phyloP scores from a whole-genome alignment of 1,140 invertebrate genomes.

The Radopholus similis region DNA sequence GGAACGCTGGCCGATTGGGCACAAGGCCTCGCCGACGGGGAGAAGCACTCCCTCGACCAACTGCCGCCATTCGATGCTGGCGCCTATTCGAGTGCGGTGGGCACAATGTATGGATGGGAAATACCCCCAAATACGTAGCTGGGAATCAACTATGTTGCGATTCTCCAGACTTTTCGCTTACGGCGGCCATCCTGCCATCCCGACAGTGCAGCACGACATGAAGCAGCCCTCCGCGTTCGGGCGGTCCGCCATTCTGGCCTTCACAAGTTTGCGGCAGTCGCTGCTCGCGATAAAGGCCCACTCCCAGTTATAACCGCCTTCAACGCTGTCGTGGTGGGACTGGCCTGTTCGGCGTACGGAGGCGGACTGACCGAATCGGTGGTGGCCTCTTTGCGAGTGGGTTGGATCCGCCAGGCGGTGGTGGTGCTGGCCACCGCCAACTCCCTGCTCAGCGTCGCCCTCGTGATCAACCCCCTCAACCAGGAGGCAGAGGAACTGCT shows the following conservation, averaged over 20 bases:
- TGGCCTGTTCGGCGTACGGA: constrained; percentile 55
- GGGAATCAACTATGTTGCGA: neutral
- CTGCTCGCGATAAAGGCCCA: constrained; percentile 8
- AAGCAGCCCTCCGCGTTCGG: constrained; percentile 55
- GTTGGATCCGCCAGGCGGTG: constrained; percentile 41
- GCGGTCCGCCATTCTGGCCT: constrained; percentile 36
- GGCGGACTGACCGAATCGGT: constrained; percentile 48
- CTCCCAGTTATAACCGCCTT: constrained; percentile 21
- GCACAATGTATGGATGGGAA: constrained; percentile 29
- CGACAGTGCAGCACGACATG: constrained; percentile 46
- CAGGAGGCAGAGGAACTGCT: constrained; percentile 57
- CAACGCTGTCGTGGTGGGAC: constrained; percentile 39
- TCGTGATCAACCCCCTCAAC: constrained; percentile 59
- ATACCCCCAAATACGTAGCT: neutral
- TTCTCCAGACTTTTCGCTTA: constrained; percentile 27
- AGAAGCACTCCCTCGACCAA: constrained; percentile 8
- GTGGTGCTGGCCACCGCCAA: constrained; percentile 53
- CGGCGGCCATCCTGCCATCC: constrained; percentile 35
- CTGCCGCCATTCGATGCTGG: constrained; percentile 37
- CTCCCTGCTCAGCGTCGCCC: constrained; percentile 52
- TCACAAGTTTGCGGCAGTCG: constrained; percentile 20
- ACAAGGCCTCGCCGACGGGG: neutral
- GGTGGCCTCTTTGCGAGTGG: constrained; percentile 50
- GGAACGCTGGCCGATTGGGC: constrained; percentile 31
- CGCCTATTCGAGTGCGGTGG: constrained; percentile 61